These are phyloP conservation scores for Reticulitermes speratus DNA, from an alignment of 1,140 invertebrate genomes.

Conservation along the genomic window DNA sequence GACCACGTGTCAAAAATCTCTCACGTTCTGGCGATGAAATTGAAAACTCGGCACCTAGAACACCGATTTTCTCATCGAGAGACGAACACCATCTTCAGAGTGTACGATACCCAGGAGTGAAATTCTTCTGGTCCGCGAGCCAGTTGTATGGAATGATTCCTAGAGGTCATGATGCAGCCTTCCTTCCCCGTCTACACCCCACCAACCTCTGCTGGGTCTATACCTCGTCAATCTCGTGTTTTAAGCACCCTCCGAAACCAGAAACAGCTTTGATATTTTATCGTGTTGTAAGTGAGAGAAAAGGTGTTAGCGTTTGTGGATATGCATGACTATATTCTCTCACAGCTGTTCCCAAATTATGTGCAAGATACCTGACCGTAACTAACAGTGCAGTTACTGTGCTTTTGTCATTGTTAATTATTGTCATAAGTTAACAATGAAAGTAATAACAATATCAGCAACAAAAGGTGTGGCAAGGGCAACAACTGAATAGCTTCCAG, in stretches of 20 bases:
- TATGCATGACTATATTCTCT: neutral
- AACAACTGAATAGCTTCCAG: too few relatives aligned
- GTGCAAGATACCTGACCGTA: too few relatives aligned
- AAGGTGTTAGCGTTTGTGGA: neutral
- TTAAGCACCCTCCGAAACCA: neutral
- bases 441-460: too few relatives aligned
- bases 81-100: neutral
- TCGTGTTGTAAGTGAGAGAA: neutral
- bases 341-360: neutral
- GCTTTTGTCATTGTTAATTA: too few relatives aligned
- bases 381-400: too few relatives aligned
- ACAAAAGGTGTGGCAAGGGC: too few relatives aligned
- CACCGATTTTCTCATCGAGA: conserved; percentile 12
- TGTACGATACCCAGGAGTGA: conserved; percentile 27
- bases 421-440: too few relatives aligned
- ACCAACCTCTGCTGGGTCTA: neutral
- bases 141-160: neutral
- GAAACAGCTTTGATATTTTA: neutral
- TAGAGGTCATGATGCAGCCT: neutral
- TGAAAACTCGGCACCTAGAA: conserved; percentile 27
- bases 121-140: neutral
- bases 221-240: neutral
- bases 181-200: neutral
- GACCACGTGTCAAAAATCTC: conserved; percentile 29
- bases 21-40: conserved; percentile 25